These are phyloP conservation scores for Poecilia wingei DNA, from an alignment of 2,797 vertebrate species.

Conservation along the genomic window DNA sequence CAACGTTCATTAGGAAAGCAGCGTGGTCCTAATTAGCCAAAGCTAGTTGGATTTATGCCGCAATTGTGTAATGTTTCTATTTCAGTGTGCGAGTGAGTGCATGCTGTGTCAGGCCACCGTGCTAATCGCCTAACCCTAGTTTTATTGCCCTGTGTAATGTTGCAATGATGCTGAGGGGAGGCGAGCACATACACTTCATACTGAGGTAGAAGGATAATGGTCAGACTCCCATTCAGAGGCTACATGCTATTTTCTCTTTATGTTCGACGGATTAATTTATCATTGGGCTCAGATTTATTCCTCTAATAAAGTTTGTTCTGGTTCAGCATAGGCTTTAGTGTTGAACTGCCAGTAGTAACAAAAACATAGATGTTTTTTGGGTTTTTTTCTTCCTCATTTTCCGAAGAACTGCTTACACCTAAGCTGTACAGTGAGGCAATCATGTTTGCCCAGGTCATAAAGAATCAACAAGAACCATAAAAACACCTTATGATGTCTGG, in stretches of 20 bases:
- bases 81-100: constrained; percentile 23
- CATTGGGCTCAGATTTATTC: neutral
- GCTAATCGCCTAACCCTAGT: constrained; percentile 55
- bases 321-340: too few relatives aligned
- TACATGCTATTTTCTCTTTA: neutral
- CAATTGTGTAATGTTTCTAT: constrained; percentile 72
- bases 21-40: constrained; percentile 73
- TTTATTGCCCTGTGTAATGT: constrained; percentile 57
- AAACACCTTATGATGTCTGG: constrained; percentile 76
- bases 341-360: neutral
- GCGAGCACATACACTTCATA: constrained; percentile 21
- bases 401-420: constrained; percentile 12
- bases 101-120: constrained; percentile 51
- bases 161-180: constrained; percentile 33
- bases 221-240: constrained; percentile 5
- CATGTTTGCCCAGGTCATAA: constrained; percentile 67
- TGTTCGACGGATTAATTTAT: neutral
- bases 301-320: neutral
- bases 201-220: constrained; percentile 7
- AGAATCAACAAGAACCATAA: constrained; percentile 64
- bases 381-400: constrained; percentile 1
- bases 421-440: constrained; percentile 56
- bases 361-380: neutral
- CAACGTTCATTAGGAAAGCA: constrained; percentile 74
- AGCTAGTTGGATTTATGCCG: constrained; percentile 60